Base-by-base conservation (phyloP, 2,888 invertebrate species). In the Acanthosepion esculentum region DNA sequence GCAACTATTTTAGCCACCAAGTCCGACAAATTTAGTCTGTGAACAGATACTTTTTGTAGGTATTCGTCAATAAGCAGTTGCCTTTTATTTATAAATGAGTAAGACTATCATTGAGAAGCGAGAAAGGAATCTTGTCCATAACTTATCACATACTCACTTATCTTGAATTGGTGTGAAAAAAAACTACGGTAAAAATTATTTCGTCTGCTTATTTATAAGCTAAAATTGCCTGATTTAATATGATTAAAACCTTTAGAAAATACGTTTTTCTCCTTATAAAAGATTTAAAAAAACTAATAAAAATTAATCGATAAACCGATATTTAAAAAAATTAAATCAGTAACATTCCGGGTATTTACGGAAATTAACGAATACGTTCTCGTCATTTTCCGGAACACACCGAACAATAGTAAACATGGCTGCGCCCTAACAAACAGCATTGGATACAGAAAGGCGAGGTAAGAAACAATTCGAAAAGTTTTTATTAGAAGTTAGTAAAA, bases 341-440 rank as follows among this genome's bases (percentile, higher is more conserved):
- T 3, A 78, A 78, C 53, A 53, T 53, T 5, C 93, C 50, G 93
- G 15, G n/a, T 48, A 33, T 93, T n/a, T n/a, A 50, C 93, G 93
- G 93, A 93, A 53, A 93, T 93, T 53, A 53, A 23, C 93, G 93
- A 93, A 50, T 53, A 15, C 29, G 0, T 48, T 48, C 29, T 93
- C 50, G 93, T 53, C 33, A 29, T 8, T 93, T n/a, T 93, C 93
- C 93, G 93, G 29, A n/a, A 29, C 33, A 53, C 53, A 29, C 50
- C 93, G 93, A 48, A 93, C 48, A 53, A 48, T 53, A 53, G 93
- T 93, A 93, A 93, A 93, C 93, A 93, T 93, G 93, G 93, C 93
- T 93, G 93, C 93, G 93, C 93, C 93, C 93, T 93, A 93, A 92
- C 92, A 48, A 50, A 53, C 48, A 93, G 93, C 93, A 48, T 93